Conservation (phyloP, 1,140 invertebrate genomes). For the Zelostemma sp. region DNA sequence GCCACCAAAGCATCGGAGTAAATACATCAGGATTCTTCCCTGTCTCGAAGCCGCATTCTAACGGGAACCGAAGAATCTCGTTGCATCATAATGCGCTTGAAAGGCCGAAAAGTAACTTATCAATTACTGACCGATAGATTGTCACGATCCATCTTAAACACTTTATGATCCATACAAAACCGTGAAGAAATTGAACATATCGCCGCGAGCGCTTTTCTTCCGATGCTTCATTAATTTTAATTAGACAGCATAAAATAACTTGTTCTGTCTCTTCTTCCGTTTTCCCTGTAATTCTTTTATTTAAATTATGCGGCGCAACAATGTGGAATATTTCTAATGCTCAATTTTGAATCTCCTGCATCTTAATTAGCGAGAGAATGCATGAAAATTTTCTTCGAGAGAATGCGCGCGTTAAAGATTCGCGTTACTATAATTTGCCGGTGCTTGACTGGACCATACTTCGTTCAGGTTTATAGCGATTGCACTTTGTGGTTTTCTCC, state of each 20-base stretch:
- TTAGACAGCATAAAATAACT: not conserved
- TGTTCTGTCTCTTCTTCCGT: too few species aligned
- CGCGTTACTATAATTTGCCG: too few species aligned
- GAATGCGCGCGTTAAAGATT: too few species aligned
- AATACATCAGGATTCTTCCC: constrained; percentile 9
- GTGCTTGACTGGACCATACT: too few species aligned
- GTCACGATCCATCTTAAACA: constrained; percentile 11
- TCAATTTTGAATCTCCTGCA: too few species aligned
- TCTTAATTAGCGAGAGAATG: too few species aligned
- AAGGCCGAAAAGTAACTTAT: constrained; percentile 31
- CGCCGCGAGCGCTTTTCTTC: not conserved
- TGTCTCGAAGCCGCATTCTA: not conserved
- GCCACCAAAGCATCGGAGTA: not conserved
- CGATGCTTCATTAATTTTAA: constrained; percentile 11
- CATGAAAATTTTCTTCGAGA: too few species aligned
- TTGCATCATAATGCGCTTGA: constrained; percentile 26
- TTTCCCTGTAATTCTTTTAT: too few species aligned
- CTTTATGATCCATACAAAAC: constrained; percentile 11
- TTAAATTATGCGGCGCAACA: too few species aligned
- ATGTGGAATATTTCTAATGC: too few species aligned
- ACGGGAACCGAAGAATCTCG: constrained; percentile 26
- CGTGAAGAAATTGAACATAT: not conserved
- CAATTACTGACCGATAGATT: constrained; percentile 22
- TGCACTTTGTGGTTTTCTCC: constrained; percentile 40
- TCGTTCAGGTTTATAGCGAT: too few species aligned